Evolutionary conservation across 2,888 invertebrate species (phyloP), one percentile per base, ranked within the genome.

Genomic region (Apeira syringaria): DNA sequence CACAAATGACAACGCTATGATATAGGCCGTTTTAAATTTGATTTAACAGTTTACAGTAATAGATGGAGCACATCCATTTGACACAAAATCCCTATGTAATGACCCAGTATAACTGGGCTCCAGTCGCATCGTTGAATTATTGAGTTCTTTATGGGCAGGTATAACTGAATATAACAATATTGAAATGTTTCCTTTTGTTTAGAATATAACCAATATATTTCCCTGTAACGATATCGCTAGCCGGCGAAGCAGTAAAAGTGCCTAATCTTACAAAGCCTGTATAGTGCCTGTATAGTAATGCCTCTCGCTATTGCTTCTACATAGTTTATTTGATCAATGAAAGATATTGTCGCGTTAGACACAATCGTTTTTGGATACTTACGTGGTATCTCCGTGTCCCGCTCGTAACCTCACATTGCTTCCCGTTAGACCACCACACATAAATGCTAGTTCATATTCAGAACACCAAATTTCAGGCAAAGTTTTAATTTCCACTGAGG

Each of bases 171-270:
- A n/a, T n/a, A n/a, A n/a, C n/a, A n/a, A n/a, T n/a, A n/a, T n/a
- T n/a, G n/a, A n/a, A n/a, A n/a, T n/a, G n/a, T n/a, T n/a, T n/a
- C n/a, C n/a, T n/a, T n/a, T n/a, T n/a, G n/a, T n/a, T n/a, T n/a
- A n/a, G n/a, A n/a, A n/a, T n/a, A n/a, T n/a, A n/a, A n/a, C n/a
- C n/a, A n/a, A n/a, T n/a, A n/a, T n/a, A n/a, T n/a, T n/a, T n/a
- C n/a, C n/a, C n/a, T n/a, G n/a, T n/a, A n/a, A n/a, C n/a, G n/a
- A n/a, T n/a, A n/a, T n/a, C n/a, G n/a, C 13, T 17, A 5, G 9
- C 26, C 11, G 38, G n/a, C 15, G 57, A 58, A 58, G 51, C 54
- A 42, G 17, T 50, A 53, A 43, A 56, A 56, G 53, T 52, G 55
- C 33, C 38, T 18, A 48, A 60, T 57, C 56, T 57, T 58, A 56